These are phyloP conservation scores for Trypoxylus dichotomus DNA, from an alignment of 1,140 invertebrate genomes.

Conservation along the genomic window DNA sequence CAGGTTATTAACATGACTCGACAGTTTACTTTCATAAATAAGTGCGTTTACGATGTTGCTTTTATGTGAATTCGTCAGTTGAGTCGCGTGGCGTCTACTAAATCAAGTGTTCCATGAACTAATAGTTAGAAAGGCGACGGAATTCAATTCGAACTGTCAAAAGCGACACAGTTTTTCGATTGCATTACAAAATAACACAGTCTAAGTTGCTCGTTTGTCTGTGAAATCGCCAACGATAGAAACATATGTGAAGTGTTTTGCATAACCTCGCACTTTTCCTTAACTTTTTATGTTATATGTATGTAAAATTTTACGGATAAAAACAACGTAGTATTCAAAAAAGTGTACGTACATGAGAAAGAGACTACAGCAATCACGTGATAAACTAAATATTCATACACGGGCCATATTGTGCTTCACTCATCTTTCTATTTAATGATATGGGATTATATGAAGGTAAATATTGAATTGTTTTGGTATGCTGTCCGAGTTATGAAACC, in stretches of 20 bases:
- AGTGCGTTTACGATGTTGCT: not conserved
- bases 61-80: not conserved
- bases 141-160: conserved; percentile 7
- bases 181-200: not conserved
- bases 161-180: not conserved
- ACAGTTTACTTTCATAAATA: conserved; percentile 28
- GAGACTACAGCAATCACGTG: not conserved
- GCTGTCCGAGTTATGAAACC: not conserved
- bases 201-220: not conserved
- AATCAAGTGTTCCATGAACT: not conserved
- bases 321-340: not conserved
- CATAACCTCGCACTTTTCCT: conserved; percentile 2
- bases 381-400: not conserved
- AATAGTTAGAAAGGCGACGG: not conserved
- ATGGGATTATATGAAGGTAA: conserved; percentile 33
- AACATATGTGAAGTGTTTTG: conserved; percentile 8
- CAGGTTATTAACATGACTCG: conserved; percentile 32
- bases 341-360: not conserved
- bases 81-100: conserved; percentile 4
- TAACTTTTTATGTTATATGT: not conserved
- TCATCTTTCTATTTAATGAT: conserved; percentile 16
- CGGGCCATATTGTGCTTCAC: not conserved
- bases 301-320: not conserved
- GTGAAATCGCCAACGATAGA: not conserved
- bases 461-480: not conserved